phyloP scores from a whole-genome alignment of 1,140 invertebrate species.

The Steinernema feltiae region DNA sequence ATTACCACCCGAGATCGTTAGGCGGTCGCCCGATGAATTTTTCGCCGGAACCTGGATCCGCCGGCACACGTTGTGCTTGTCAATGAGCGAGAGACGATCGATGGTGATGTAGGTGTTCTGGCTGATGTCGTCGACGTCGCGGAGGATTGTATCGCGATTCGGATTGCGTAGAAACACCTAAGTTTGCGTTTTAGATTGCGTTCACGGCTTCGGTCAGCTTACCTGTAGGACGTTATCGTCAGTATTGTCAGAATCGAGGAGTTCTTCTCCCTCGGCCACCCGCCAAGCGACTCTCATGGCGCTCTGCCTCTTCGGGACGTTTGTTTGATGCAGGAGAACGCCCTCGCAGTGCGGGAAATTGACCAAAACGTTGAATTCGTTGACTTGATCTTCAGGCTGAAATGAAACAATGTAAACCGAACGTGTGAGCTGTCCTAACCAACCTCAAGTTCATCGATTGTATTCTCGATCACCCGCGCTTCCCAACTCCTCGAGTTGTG shows the following conservation, averaged over 20 bases:
- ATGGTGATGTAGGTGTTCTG: constrained; percentile 38
- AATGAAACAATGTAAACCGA: constrained; percentile 4
- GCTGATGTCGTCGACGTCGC: constrained; percentile 31
- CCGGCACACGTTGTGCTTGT: constrained; percentile 32
- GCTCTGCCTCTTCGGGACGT: constrained; percentile 31
- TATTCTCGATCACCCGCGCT: constrained; percentile 22
- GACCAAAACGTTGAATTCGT: constrained; percentile 21
- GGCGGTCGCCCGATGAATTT: constrained; percentile 4
- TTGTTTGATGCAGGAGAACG: constrained; percentile 37
- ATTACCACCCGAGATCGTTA: constrained; percentile 34
- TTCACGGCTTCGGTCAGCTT: not conserved
- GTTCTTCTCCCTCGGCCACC: constrained; percentile 43
- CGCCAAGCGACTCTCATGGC: constrained; percentile 38
- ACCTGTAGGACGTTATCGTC: constrained; percentile 41
- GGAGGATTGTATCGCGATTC: constrained; percentile 27
- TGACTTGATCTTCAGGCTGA: constrained; percentile 20
- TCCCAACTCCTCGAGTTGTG: constrained; percentile 37
- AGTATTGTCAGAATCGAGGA: constrained; percentile 40
- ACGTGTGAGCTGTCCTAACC: not conserved
- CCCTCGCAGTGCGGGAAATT: constrained; percentile 43
- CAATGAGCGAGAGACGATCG: constrained; percentile 37
- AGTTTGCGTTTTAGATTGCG: not conserved
- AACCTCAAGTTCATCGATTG: constrained; percentile 26
- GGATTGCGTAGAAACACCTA: constrained; percentile 28
- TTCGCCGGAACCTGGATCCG: not conserved